A percentile compares a stretch with the other conserved stretches of the same genome.
These are phyloP conservation scores for Cyanoderma ruficeps DNA, from an alignment of 2,113 vertebrate species.

Conservation along the genomic window DNA sequence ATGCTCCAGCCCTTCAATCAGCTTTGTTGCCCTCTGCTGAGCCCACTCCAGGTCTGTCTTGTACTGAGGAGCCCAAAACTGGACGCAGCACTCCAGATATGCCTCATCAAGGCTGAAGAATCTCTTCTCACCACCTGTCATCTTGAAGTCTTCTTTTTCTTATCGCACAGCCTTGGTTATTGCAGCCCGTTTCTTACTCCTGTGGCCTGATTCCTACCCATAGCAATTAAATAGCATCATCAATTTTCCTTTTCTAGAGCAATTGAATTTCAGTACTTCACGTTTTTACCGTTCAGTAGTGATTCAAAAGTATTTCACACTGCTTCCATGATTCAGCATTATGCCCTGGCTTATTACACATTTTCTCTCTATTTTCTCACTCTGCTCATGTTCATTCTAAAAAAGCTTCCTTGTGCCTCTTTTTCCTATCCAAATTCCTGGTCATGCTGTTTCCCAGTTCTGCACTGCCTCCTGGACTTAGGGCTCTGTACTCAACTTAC, in stretches of 20 bases:
- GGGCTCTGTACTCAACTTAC: neutral
- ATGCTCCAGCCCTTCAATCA: neutral
- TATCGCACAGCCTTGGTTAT: neutral
- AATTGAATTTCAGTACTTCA: neutral
- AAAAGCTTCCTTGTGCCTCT: neutral
- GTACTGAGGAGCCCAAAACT: neutral
- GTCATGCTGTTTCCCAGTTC: neutral
- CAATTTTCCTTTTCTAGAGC: neutral
- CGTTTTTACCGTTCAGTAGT: neutral
- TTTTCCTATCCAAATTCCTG: neutral
- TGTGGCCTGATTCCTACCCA: neutral
- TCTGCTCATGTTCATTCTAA: neutral
- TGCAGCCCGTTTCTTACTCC: neutral
- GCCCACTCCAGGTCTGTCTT: neutral
- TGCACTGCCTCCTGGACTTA: neutral
- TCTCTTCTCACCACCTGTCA: neutral
- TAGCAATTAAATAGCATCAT: neutral
- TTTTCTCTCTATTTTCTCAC: neutral
- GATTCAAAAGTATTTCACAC: neutral
- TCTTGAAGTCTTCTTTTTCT: neutral
- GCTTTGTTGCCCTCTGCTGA: neutral
- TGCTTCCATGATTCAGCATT: neutral
- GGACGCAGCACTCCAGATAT: neutral
- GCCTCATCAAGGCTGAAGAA: neutral
- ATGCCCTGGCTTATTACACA: neutral